Base-by-base conservation (phyloP, 2,113 vertebrate species). In the Puntigrus tetrazona region DNA sequence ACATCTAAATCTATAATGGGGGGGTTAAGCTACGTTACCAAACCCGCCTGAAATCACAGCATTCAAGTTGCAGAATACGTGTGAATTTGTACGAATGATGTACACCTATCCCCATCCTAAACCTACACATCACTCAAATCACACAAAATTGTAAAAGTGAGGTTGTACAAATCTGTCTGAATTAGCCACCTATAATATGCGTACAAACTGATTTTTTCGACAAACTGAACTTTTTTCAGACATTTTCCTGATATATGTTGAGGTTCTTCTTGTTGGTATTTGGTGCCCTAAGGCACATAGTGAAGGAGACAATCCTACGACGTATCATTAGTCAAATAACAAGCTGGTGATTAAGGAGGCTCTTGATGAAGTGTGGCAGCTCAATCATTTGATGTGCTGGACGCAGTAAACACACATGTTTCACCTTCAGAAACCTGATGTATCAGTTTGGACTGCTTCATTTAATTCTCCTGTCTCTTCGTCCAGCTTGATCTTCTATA, bases 311-410 rank as follows among this genome's bases (percentile, higher is more conserved):
- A 61, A 82, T 78, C 36, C 29, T 45, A 81, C 36, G 67, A 76
- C 69, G 36, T 84, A 52, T 89, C 61, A 85, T 80, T 77, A 87
- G 69, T 85, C 73, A 86, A 83, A 50, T 86, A 85, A 87, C 52
- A 83, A 41, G 85, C 36, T 27, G 29, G 52, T 87, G 84, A 90
- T 86, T 82, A 80, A 90, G 75, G 78, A 81, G 82, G 45, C 52
- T 34, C 67, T 79, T 84, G 75, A 88, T 90, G 78, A 86, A 87
- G 73, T 85, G 61, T 88, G 89, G 74, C 87, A 88, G 84, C 65
- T 84, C 41, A 85, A 82, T 87, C 67, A 86, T 88, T 76, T 86
- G 34, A 73, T 43, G 36, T 43, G 27, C 38, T 77, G 38, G 59
- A 84, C 73, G 73, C 25, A 57, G 70, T 81, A 88, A 84, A 83